Evolutionary conservation across 1,140 invertebrate genomes (phyloP).

Genomic region (Pseudomyrmex sp.): DNA sequence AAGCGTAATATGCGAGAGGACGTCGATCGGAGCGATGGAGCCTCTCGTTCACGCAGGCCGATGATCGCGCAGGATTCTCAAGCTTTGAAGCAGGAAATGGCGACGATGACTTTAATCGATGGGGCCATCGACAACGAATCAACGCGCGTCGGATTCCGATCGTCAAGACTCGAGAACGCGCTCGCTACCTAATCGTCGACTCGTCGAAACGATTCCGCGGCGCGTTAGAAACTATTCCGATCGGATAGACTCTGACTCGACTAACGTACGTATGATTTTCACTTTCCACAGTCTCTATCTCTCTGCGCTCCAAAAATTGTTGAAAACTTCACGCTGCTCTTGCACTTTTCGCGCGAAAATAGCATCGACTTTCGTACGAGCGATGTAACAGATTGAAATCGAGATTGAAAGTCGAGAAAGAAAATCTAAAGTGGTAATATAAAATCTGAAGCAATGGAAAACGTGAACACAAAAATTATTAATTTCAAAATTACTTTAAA

Average conservation of each 20-base stretch:
- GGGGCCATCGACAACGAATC: conserved; percentile 5
- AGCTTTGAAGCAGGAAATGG: conserved; percentile 38
- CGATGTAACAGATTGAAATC: not conserved
- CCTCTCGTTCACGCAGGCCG: not conserved
- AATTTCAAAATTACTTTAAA: too few species aligned
- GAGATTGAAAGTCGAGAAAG: too few species aligned
- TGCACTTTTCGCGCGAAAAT: conserved; percentile 23
- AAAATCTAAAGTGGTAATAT: not conserved
- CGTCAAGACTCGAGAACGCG: not conserved
- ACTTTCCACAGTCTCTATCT: not conserved
- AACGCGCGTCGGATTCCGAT: not conserved
- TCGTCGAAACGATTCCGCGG: conserved; percentile 37
- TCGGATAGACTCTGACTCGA: conserved; percentile 35
- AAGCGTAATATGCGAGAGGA: conserved; percentile 41
- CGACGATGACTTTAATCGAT: conserved; percentile 46
- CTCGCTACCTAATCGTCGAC: conserved; percentile 23
- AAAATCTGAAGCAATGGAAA: not conserved
- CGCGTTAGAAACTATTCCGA: conserved; percentile 41
- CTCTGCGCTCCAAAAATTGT: not conserved
- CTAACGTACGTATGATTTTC: conserved; percentile 33
- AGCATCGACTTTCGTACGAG: not conserved
- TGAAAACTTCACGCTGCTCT: conserved; percentile 22
- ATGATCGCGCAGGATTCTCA: conserved; percentile 38
- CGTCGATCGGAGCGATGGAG: conserved; percentile 14
- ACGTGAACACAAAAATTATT: not conserved